Evolutionary conservation across 1,140 invertebrate genomes (phyloP).

Genomic region (Zelostemma sp.): DNA sequence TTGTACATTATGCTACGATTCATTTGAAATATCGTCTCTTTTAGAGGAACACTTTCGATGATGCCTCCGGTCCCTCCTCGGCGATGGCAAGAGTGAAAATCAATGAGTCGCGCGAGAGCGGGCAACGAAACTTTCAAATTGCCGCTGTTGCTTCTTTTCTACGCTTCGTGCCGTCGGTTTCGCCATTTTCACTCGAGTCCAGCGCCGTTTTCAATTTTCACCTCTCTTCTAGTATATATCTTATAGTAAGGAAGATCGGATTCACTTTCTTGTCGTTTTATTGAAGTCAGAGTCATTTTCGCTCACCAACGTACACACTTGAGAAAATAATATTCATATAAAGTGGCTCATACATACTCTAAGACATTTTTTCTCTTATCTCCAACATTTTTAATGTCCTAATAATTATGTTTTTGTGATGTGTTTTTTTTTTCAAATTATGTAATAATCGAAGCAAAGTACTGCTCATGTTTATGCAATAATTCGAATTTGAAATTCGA

Average conservation of each 20-base stretch:
- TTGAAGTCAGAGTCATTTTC: neutral
- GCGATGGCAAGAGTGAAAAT: constrained; percentile 36
- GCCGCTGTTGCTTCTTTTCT: constrained; percentile 41
- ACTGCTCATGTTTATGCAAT: too few species aligned
- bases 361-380: too few species aligned
- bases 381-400: too few species aligned
- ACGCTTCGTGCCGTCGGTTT: constrained; percentile 21
- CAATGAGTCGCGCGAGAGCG: constrained; percentile 38
- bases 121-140: constrained; percentile 53
- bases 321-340: neutral
- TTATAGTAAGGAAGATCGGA: neutral
- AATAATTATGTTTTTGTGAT: too few species aligned
- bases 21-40: constrained; percentile 19
- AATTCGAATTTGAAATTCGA: too few species aligned
- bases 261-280: constrained; percentile 3
- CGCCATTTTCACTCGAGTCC: constrained; percentile 43
- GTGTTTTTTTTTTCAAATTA: too few species aligned
- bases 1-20: too few species aligned
- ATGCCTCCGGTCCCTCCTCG: neutral
- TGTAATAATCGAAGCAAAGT: too few species aligned
- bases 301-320: neutral
- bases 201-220: constrained; percentile 49
- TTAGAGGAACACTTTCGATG: constrained; percentile 45
- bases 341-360: too few species aligned
- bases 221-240: constrained; percentile 19